Evolutionary conservation across 2,888 invertebrate species (phyloP), one percentile per base, ranked within the genome.

Genomic region (Aspidiotus rigidus): DNA sequence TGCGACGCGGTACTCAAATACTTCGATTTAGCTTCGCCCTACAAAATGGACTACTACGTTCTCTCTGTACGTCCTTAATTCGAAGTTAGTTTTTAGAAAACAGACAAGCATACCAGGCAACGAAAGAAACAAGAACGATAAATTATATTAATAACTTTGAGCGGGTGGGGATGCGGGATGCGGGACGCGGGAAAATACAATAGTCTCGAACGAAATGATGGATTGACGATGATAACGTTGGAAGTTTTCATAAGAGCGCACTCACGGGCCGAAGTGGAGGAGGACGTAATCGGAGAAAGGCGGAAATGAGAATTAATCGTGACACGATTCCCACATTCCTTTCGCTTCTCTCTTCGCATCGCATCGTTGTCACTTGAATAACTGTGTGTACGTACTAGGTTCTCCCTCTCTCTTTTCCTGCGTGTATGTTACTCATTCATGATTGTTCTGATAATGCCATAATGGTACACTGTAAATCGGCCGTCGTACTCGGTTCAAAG

Each of bases 241-340:
- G 59, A 59, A 44, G 66, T 66, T 63, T 63, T 54, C 54, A 53
- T 63, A 54, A 41, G 57, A 16, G 16, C 17, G 57, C 17, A 16
- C 10, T 10, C 10, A 16, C 17, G 57, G 15, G 57, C 7, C 49
- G 49, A 49, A 49, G 49, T 49, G 49, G 49, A 49, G 49, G 49
- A 49, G 49, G 49, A 49, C 49, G 49, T n/a, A 49, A 49, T 49
- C 49, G 59, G 59, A 66, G 59, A 57, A 66, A 66, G 59, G 66
- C 66, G 66, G 66, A 66, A 66, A 66, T 66, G 39, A 59, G 59
- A 66, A 66, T 66, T 66, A 66, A 66, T 66, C 66, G 59, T 66
- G 66, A 66, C 66, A 66, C 66, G 59, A 57, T 66, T 66, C 66
- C 66, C 66, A 66, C 66, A 66, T 66, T 66, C 59, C 66, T 66